A percentile compares a stretch with the other conserved stretches of the same genome.
phyloP scores from a whole-genome alignment of 2,888 invertebrate genomes.

The Candidula unifasciata region DNA sequence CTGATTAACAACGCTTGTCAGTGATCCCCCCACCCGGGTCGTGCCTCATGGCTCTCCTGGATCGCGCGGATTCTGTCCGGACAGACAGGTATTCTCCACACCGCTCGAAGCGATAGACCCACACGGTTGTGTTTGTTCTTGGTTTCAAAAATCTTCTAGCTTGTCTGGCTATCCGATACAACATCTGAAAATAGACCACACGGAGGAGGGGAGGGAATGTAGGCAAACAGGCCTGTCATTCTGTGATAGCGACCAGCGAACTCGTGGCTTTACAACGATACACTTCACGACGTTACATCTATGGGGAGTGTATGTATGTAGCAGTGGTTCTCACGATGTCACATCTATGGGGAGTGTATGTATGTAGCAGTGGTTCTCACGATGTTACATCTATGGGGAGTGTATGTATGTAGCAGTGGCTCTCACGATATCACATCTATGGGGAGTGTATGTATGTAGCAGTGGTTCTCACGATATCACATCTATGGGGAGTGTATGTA shows the following conservation, averaged over 20 bases:
- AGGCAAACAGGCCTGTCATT: background rate
- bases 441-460: no score
- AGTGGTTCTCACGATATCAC: no score
- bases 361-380: no score
- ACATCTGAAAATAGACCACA: conserved; percentile 29
- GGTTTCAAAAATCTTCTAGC: background rate
- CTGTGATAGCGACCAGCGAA: background rate
- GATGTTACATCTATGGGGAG: no score
- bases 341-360: no score
- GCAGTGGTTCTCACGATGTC: no score
- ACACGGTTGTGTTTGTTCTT: background rate
- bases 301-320: background rate
- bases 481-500: no score
- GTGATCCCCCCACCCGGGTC: background rate
- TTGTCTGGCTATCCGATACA: background rate
- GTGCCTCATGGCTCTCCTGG: no score
- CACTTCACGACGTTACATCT: background rate
- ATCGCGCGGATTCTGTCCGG: background rate
- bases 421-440: no score
- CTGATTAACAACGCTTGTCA: background rate
- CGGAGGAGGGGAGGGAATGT: background rate
- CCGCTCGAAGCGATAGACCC: background rate
- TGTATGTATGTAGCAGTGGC: no score
- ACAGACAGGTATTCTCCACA: background rate
- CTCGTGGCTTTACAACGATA: background rate